Conservation (phyloP, 2,888 invertebrate genomes). For the Dryadula phaetusa region DNA sequence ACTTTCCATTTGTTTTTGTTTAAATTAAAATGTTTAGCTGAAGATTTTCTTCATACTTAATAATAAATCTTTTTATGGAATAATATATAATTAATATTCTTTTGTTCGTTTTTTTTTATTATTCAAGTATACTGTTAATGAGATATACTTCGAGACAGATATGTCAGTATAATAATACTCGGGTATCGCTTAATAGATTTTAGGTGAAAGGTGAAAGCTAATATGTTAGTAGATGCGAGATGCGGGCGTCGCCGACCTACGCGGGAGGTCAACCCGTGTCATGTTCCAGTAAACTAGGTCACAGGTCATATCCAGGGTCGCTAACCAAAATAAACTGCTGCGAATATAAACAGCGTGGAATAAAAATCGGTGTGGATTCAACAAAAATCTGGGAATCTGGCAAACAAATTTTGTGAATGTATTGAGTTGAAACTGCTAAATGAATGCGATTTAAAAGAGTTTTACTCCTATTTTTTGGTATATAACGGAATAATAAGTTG, state of each 20-base stretch:
- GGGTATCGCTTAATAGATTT: constrained; percentile 44
- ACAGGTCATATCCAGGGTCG: constrained; percentile 65
- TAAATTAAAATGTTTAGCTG: background rate
- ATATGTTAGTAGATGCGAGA: constrained; percentile 52
- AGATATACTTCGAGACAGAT: background rate
- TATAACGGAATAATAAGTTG: background rate
- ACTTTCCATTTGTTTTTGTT: background rate
- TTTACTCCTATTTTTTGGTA: background rate
- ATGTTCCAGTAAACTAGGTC: constrained; percentile 71
- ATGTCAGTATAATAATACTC: constrained; percentile 33
- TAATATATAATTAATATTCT: too few species aligned
- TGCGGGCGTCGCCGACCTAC: constrained; percentile 64
- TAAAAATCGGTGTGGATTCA: constrained; percentile 3
- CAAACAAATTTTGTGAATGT: constrained; percentile 13
- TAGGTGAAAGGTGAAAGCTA: constrained; percentile 45
- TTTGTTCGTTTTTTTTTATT: too few species aligned
- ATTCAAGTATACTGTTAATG: background rate
- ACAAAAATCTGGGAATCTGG: background rate
- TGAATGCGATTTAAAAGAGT: background rate
- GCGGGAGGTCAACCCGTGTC: constrained; percentile 75
- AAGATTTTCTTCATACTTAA: background rate
- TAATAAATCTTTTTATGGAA: too few species aligned
- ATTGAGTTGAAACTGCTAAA: background rate
- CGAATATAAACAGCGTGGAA: constrained; percentile 34
- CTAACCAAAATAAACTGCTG: constrained; percentile 70